phyloP scores from a whole-genome alignment of 2,113 vertebrate genomes.

The Anolis carolinensis region DNA sequence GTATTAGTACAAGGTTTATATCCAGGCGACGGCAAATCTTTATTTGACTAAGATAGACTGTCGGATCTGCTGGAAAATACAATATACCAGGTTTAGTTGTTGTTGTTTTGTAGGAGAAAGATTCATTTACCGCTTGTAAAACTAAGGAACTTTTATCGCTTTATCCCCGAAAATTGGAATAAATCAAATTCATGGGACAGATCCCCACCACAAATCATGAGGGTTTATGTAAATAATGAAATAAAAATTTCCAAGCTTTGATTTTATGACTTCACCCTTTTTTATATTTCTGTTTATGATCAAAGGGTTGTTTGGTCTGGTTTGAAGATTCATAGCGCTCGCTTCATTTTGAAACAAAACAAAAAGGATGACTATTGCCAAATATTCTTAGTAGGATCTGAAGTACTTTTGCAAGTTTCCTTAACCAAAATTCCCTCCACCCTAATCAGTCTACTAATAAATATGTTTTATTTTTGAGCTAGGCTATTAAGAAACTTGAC shows the following conservation, averaged over 20 bases:
- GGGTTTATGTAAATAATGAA: constrained; percentile 28
- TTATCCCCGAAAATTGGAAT: constrained; percentile 15
- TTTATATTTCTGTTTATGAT: constrained; percentile 10
- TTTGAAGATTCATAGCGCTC: background rate
- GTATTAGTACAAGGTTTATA: background rate
- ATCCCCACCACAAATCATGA: constrained; percentile 24
- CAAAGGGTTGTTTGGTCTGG: background rate
- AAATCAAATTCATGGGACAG: constrained; percentile 40
- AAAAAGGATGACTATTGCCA: background rate
- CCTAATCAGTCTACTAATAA: too few relatives aligned
- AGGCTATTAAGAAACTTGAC: too few relatives aligned
- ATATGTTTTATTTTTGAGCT: too few relatives aligned
- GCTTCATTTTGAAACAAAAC: constrained; percentile 7
- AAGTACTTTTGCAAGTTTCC: background rate
- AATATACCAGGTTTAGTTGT: background rate
- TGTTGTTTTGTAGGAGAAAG: background rate
- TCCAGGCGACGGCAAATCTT: background rate
- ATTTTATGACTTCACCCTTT: background rate
- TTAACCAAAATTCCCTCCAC: too few relatives aligned
- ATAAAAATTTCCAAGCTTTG: constrained; percentile 28
- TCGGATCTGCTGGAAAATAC: background rate
- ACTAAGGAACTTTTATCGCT: constrained; percentile 32
- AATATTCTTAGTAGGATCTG: background rate
- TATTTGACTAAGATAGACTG: constrained; percentile 8
- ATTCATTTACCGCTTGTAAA: constrained; percentile 31